A percentile compares a stretch with the other conserved stretches of the same genome.
Conservation (phyloP, 2,888 invertebrate genomes). For the Meta bourneti region DNA sequence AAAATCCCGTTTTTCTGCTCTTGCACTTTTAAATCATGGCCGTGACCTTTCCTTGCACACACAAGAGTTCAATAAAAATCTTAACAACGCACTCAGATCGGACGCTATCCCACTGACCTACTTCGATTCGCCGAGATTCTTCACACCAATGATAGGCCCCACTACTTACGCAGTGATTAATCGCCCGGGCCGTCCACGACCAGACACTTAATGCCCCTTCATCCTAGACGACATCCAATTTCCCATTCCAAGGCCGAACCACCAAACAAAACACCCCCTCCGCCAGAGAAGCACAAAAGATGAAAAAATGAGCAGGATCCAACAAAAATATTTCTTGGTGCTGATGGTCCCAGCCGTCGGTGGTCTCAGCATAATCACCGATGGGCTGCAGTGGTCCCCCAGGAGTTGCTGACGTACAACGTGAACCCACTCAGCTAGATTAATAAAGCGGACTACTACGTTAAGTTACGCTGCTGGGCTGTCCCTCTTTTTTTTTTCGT, state of each 20-base stretch:
- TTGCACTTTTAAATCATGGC: too few species aligned
- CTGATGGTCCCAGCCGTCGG: not conserved
- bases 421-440: conserved; percentile 66
- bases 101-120: conserved; percentile 22
- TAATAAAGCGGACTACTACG: conserved; percentile 38
- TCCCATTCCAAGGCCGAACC: conserved; percentile 20
- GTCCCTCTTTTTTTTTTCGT: not conserved
- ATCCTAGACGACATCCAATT: conserved; percentile 27
- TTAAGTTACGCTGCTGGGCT: not conserved
- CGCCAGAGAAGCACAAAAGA: conserved; percentile 18
- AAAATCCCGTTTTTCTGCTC: too few species aligned
- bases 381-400: not conserved
- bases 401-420: conserved; percentile 12
- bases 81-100: too few species aligned
- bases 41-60: too few species aligned
- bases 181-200: not conserved
- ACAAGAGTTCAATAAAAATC: too few species aligned
- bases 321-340: conserved; percentile 1
- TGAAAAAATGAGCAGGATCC: not conserved
- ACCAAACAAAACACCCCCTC: conserved; percentile 17
- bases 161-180: conserved; percentile 3
- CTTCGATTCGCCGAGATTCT: conserved; percentile 3
- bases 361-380: conserved; percentile 47
- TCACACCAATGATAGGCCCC: not conserved
- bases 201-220: conserved; percentile 6